Evolutionary conservation across 2,797 vertebrate genomes (phyloP).

Genomic region (Megaceryle alcyon): DNA sequence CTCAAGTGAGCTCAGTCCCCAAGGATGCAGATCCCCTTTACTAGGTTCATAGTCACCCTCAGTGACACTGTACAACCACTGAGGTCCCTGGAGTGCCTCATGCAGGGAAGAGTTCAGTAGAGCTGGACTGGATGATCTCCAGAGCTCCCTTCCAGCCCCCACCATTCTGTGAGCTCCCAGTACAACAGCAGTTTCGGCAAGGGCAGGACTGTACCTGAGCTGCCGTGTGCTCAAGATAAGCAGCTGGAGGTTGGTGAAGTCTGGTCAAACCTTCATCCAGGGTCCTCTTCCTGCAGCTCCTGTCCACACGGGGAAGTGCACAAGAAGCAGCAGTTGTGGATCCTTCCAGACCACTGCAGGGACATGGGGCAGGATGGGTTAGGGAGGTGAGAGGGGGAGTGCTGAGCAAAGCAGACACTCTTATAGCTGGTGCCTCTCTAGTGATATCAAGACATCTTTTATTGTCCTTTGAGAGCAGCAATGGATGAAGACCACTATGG

Average conservation of each 20-base stretch:
- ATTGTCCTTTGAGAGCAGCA: neutral
- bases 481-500: neutral
- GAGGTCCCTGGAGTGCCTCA: neutral
- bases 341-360: neutral
- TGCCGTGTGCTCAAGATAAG: neutral
- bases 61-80: neutral
- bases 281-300: neutral
- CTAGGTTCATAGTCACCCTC: neutral
- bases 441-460: neutral
- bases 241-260: neutral
- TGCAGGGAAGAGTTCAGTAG: neutral
- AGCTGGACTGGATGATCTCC: neutral
- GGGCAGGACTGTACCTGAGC: neutral
- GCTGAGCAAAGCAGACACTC: neutral
- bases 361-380: fast-evolving
- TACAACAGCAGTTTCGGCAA: neutral
- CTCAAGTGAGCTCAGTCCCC: neutral
- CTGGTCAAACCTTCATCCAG: neutral
- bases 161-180: neutral
- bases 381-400: neutral
- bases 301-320: neutral
- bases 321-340: neutral
- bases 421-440: neutral
- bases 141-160: neutral
- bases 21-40: neutral